A percentile compares a stretch with the other conserved stretches of the same genome.
phyloP scores from a whole-genome alignment of 2,888 invertebrate genomes.

The Xanthostigma xanthostigma region DNA sequence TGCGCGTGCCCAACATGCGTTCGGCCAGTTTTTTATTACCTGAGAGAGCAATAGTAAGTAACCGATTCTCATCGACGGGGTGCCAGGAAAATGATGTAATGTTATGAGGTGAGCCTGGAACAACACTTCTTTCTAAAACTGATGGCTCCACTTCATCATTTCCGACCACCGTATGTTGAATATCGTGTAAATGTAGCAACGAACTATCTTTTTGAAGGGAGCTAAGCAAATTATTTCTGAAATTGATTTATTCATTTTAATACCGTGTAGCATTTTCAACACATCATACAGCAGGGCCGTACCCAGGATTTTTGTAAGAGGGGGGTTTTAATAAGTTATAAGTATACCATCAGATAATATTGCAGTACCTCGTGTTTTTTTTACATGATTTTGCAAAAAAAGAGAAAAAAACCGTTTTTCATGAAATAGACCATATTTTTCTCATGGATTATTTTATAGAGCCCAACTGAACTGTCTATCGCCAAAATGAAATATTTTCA shows the following conservation, averaged over 20 bases:
- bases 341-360: no score
- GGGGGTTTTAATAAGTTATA: no score
- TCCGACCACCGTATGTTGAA: conserved; percentile 52
- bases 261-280: background rate
- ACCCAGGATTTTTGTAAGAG: no score
- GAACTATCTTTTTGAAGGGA: conserved; percentile 67
- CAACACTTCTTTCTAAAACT: conserved; percentile 54
- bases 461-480: no score
- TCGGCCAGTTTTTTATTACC: conserved; percentile 23
- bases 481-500: no score
- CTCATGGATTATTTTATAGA: no score
- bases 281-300: no score
- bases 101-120: conserved; percentile 28
- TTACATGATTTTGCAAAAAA: no score
- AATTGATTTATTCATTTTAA: conserved; percentile 10
- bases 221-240: conserved; percentile 57
- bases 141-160: conserved; percentile 65
- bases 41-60: conserved; percentile 48
- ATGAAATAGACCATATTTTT: no score
- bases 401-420: no score
- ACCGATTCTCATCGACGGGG: conserved; percentile 59
- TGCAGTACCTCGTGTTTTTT: no score
- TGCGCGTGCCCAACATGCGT: no score
- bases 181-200: conserved; percentile 69
- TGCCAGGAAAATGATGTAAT: conserved; percentile 81